Percentiles rank a stretch among this genome's conserved stretches.
phyloP scores from a whole-genome alignment of 2,113 vertebrate species.

The Vulpes lagopus region DNA sequence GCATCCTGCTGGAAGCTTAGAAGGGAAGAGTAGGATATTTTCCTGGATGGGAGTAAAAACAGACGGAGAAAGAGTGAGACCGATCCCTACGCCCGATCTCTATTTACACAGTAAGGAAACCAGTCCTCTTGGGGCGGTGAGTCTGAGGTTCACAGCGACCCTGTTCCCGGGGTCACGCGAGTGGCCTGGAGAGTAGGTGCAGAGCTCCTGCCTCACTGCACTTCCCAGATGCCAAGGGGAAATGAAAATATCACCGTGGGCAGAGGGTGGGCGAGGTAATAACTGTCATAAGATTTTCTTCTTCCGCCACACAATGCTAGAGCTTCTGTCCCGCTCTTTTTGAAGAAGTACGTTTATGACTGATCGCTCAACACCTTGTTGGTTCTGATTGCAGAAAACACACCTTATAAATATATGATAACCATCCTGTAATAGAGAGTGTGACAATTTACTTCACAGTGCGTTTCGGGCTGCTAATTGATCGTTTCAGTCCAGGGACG shows the following conservation, averaged over 20 bases:
- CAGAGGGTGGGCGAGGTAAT: neutral
- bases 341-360: constrained; percentile 84
- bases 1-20: neutral
- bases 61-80: neutral
- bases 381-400: constrained; percentile 87
- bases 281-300: constrained; percentile 65
- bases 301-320: constrained; percentile 24
- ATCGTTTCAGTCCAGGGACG: constrained; percentile 86
- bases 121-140: neutral
- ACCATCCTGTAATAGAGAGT: constrained; percentile 88
- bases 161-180: neutral
- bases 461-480: constrained; percentile 89
- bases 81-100: neutral
- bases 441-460: constrained; percentile 88
- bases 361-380: constrained; percentile 88
- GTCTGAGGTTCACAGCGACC: neutral
- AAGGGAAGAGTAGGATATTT: neutral
- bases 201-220: constrained; percentile 2
- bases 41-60: neutral
- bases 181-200: neutral
- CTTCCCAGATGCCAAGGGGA: constrained; percentile 54
- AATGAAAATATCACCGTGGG: constrained; percentile 33
- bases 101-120: neutral
- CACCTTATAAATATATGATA: constrained; percentile 89
- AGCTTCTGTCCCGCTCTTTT: constrained; percentile 51